A percentile compares a stretch with the other conserved stretches of the same genome.
These are phyloP conservation scores for Pantala flavescens DNA, from an alignment of 1,140 invertebrate genomes.

Conservation along the genomic window DNA sequence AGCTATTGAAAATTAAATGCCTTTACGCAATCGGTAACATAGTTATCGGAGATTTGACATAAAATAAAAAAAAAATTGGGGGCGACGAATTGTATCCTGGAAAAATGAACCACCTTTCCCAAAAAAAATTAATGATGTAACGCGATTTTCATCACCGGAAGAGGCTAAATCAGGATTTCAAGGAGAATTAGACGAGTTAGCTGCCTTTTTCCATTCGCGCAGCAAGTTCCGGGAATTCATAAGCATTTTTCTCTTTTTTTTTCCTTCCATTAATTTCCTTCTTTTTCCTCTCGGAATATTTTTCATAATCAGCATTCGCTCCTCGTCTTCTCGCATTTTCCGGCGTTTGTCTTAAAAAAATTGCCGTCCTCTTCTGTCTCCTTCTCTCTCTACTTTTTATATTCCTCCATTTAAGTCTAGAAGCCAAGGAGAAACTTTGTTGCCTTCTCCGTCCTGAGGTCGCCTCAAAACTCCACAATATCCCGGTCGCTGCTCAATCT, in stretches of 20 bases:
- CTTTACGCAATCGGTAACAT: too few species aligned
- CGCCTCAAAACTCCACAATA: too few species aligned
- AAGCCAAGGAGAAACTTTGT: too few species aligned
- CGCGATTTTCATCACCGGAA: neutral
- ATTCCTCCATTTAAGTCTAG: neutral
- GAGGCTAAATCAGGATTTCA: neutral
- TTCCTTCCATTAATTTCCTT: neutral
- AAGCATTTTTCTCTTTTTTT: neutral
- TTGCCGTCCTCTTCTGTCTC: neutral
- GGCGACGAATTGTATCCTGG: too few species aligned
- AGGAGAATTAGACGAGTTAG: neutral
- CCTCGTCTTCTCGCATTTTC: neutral
- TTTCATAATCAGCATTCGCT: neutral
- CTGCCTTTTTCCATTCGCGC: neutral
- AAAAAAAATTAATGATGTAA: neutral
- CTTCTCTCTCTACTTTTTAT: neutral
- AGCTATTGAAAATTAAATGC: too few species aligned
- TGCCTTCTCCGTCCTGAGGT: too few species aligned
- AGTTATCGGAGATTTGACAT: too few species aligned
- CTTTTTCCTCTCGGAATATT: neutral
- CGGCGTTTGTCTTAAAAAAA: too few species aligned
- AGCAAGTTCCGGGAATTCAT: neutral
- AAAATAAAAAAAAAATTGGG: too few species aligned
- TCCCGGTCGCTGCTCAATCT: too few species aligned
- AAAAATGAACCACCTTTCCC: neutral